Percentiles rank a stretch among this genome's conserved stretches.
Evolutionary conservation across 2,888 invertebrate species (phyloP).

Genomic region (Diarsia dahlii): DNA sequence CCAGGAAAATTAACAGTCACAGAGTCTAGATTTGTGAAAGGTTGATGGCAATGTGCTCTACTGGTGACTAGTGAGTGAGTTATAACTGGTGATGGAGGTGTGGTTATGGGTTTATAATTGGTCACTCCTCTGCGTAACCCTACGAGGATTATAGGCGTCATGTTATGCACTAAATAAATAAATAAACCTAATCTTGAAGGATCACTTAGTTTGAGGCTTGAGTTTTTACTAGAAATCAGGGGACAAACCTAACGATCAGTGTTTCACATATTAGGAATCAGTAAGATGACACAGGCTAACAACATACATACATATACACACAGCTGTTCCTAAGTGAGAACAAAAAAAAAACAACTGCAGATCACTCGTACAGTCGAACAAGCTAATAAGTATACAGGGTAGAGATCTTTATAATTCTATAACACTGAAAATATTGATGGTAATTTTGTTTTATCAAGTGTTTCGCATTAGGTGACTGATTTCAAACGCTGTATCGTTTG

Average conservation of each 20-base stretch:
- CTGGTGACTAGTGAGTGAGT: too few species aligned
- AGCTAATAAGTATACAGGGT: too few species aligned
- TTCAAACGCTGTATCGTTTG: too few species aligned
- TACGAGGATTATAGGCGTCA: background rate
- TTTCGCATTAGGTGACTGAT: too few species aligned
- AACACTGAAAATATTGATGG: too few species aligned
- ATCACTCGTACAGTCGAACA: too few species aligned
- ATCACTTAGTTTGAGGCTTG: background rate
- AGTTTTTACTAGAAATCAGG: background rate
- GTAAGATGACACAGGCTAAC: background rate
- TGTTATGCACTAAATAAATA: background rate
- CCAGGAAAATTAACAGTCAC: background rate
- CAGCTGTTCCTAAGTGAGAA: background rate
- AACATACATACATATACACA: background rate
- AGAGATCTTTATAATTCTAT: too few species aligned
- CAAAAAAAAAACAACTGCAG: background rate
- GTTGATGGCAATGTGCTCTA: too few species aligned
- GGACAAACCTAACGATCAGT: background rate
- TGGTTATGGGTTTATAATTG: background rate
- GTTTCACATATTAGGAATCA: background rate
- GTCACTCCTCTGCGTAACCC: background rate
- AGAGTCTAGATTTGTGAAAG: too few species aligned
- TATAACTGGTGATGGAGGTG: too few species aligned
- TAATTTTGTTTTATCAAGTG: too few species aligned
- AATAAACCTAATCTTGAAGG: background rate